Evolutionary conservation across 2,797 vertebrate genomes (phyloP).

Genomic region (Paedocypris micromegethes): DNA sequence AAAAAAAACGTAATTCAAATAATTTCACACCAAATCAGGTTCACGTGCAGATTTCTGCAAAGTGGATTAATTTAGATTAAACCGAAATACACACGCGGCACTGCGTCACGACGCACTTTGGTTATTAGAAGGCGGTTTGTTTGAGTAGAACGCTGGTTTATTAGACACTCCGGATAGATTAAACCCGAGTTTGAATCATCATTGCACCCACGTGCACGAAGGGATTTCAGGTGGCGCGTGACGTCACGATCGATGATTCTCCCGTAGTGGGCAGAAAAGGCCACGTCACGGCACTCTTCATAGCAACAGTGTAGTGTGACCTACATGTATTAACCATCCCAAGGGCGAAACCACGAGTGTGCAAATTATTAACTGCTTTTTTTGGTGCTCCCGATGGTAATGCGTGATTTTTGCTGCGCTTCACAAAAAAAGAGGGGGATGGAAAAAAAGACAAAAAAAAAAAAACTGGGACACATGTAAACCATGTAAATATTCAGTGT

Average conservation of each 20-base stretch:
- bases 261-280: constrained; percentile 62
- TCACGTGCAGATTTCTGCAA: too few species aligned
- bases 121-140: too few species aligned
- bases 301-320: constrained; percentile 65
- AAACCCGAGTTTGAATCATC: too few species aligned
- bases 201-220: constrained; percentile 16
- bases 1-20: too few species aligned
- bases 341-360: constrained; percentile 43
- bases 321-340: constrained; percentile 62
- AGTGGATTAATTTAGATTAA: too few species aligned
- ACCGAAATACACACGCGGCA: too few species aligned
- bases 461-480: neutral
- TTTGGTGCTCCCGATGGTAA: constrained; percentile 12
- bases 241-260: constrained; percentile 52
- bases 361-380: constrained; percentile 36
- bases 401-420: constrained; percentile 16
- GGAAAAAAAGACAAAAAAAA: too few species aligned
- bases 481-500: neutral
- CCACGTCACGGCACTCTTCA: constrained; percentile 67
- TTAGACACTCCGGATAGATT: too few species aligned
- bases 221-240: constrained; percentile 1
- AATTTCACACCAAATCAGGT: too few species aligned
- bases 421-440: constrained; percentile 2
- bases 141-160: too few species aligned
- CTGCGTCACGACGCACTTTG: too few species aligned